phyloP scores from a whole-genome alignment of 2,113 vertebrate genomes.

The Actenoides hombroni region DNA sequence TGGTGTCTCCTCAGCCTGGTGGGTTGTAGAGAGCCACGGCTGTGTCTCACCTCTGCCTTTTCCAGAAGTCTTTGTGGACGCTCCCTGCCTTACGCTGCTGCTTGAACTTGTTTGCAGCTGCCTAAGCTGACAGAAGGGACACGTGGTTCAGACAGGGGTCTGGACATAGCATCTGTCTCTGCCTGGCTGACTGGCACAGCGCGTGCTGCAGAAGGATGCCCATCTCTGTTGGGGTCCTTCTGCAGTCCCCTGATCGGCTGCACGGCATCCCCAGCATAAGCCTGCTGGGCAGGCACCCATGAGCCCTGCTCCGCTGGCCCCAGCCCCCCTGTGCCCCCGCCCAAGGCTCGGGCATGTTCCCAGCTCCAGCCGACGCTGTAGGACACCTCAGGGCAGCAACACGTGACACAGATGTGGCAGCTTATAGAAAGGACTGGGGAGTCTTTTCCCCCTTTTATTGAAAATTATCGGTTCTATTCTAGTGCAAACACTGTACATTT shows the following conservation, averaged over 20 bases:
- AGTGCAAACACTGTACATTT: constrained; percentile 77
- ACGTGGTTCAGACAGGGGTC: background rate
- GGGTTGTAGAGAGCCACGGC: fast-evolving
- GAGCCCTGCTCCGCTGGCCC: background rate
- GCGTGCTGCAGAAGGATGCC: background rate
- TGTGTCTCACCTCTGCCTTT: background rate
- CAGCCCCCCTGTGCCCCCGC: background rate
- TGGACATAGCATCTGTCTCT: background rate
- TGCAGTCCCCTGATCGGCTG: fast-evolving
- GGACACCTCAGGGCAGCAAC: background rate
- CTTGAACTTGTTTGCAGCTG: background rate
- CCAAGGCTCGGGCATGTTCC: background rate
- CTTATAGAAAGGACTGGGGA: background rate
- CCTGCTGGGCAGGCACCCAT: background rate
- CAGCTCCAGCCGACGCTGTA: background rate
- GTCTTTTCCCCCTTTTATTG: constrained; percentile 72
- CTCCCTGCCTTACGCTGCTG: background rate
- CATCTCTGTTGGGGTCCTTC: background rate
- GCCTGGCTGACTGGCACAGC: background rate
- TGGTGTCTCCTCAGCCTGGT: fast-evolving
- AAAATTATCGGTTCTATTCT: constrained; percentile 72
- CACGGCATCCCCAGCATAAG: fast-evolving
- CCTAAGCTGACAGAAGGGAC: background rate
- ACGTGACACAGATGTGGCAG: background rate
- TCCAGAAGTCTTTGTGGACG: background rate